Evolutionary conservation across 30 jellyfish, hydroid and myxozoan genomes (phyloP).

Genomic region (Mastigias papua): DNA sequence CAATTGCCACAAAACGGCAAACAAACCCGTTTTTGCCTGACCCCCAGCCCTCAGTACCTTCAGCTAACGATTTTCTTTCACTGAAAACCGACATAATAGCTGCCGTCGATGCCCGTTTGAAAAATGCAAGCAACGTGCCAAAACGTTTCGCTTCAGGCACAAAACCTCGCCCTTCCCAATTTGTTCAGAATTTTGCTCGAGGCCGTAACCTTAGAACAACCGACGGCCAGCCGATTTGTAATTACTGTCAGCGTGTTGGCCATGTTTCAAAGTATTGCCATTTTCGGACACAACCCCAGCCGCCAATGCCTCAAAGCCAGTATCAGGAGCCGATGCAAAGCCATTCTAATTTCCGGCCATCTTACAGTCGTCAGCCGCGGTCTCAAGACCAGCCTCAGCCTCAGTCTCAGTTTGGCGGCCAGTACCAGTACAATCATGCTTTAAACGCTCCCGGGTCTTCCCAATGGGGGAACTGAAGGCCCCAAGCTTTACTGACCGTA

Average conservation of each 20-base stretch:
- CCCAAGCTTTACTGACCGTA: background rate
- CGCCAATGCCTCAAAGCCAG: conserved; percentile 2
- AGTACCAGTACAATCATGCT: background rate
- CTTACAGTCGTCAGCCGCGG: background rate
- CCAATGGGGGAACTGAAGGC: conserved; percentile 16
- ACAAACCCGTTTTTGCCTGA: background rate
- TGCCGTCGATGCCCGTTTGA: conserved; percentile 9
- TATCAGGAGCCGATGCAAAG: background rate
- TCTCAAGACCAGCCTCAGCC: background rate
- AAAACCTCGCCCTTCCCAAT: background rate
- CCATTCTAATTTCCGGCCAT: background rate
- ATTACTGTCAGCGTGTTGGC: conserved; percentile 18
- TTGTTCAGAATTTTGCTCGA: background rate
- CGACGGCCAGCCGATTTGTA: conserved; percentile 51
- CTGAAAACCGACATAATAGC: background rate
- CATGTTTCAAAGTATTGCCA: conserved; percentile 18
- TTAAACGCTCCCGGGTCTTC: background rate
- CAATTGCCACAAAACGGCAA: background rate
- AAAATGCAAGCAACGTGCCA: background rate
- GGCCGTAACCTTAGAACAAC: conserved; percentile 25
- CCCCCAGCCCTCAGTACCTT: background rate
- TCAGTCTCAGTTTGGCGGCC: background rate
- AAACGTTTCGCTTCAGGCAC: background rate
- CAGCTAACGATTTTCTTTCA: background rate
- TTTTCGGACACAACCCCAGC: background rate